phyloP scores from a whole-genome alignment of 2,797 vertebrate genomes.

The Halcyon badia region DNA sequence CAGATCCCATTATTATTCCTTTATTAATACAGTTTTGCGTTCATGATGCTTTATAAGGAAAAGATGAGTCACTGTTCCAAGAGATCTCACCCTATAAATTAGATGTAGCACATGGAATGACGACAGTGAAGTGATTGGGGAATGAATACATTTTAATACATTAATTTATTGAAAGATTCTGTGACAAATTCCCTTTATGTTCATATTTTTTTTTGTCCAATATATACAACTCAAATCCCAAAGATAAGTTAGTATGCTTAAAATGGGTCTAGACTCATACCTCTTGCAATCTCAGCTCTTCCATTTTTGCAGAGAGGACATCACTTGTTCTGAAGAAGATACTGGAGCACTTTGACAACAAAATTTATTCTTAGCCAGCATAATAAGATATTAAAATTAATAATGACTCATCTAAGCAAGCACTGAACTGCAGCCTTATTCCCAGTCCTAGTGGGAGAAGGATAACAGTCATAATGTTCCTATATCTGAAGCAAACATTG shows the following conservation, averaged over 20 bases:
- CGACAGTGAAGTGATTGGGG: not conserved
- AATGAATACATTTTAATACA: slow-evolving; percentile 38
- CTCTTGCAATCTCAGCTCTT: not conserved
- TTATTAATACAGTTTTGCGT: not conserved
- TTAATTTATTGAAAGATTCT: not conserved
- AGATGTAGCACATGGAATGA: not conserved
- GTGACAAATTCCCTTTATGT: not conserved
- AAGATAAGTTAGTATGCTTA: not conserved
- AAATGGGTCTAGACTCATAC: not conserved
- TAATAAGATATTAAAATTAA: not conserved
- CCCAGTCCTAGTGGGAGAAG: not conserved
- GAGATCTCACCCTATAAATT: slow-evolving; percentile 18
- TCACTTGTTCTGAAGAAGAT: not conserved
- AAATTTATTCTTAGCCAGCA: not conserved
- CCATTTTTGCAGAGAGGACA: not conserved
- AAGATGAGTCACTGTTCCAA: slow-evolving; percentile 57
- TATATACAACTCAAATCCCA: not conserved
- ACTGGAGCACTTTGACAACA: not conserved
- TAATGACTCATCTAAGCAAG: not conserved
- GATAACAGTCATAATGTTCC: not conserved
- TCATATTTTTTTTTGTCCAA: not conserved
- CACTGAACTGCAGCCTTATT: not conserved
- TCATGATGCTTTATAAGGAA: slow-evolving; percentile 12
- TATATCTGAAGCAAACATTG: not conserved
- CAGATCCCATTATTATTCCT: slow-evolving; percentile 25